Percentiles rank a stretch among this genome's conserved stretches.
phyloP scores from a whole-genome alignment of 2,797 vertebrate species.

The Diplodus puntazzo region DNA sequence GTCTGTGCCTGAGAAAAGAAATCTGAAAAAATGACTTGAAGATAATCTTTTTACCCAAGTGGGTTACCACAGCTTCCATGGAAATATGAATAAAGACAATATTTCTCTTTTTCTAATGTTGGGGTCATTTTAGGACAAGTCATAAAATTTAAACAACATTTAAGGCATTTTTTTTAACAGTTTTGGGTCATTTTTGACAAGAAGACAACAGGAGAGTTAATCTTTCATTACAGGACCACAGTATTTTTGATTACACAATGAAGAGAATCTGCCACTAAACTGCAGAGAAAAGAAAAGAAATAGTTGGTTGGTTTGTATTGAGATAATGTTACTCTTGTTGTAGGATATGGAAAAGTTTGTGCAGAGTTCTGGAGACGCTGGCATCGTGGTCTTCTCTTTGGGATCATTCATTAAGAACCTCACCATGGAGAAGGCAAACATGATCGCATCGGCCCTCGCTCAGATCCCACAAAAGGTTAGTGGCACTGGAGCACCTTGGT shows the following conservation, averaged over 20 bases:
- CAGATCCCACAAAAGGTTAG: slow-evolving; percentile 93
- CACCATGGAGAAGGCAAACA: slow-evolving; percentile 85
- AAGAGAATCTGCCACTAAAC: background rate
- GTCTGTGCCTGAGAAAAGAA: too few species aligned
- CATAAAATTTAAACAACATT: too few species aligned
- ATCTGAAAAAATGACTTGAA: too few species aligned
- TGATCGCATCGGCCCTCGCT: slow-evolving; percentile 89
- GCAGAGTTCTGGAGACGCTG: slow-evolving; percentile 91
- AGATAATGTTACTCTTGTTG: slow-evolving; percentile 1
- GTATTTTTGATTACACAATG: too few species aligned
- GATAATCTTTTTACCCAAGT: too few species aligned
- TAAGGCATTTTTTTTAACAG: too few species aligned
- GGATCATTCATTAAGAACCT: slow-evolving; percentile 91
- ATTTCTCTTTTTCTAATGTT: too few species aligned
- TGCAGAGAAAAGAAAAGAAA: background rate
- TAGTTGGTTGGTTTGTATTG: background rate
- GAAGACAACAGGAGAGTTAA: background rate
- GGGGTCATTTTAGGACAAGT: too few species aligned
- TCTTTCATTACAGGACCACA: background rate
- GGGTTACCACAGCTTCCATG: too few species aligned
- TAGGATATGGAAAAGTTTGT: slow-evolving; percentile 95
- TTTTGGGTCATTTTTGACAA: too few species aligned
- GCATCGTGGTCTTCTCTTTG: slow-evolving; percentile 91
- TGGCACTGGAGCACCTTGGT: too few species aligned
- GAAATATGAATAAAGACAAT: too few species aligned